Evolutionary conservation across 2,888 invertebrate genomes (phyloP), one percentile per base, ranked within the genome.

Genomic region (Trichogramma dendrolimi): DNA sequence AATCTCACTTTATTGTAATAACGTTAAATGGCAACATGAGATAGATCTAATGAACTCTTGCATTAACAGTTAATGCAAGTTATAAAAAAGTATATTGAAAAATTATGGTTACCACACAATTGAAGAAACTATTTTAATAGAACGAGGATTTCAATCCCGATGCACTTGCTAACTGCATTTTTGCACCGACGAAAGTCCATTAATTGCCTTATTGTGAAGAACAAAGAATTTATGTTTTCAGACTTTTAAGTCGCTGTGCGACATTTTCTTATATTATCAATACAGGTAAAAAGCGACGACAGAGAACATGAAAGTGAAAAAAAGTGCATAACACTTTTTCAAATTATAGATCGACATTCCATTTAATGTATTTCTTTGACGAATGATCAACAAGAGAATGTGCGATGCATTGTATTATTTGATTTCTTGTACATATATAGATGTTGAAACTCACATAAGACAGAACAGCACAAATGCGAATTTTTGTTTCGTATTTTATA

Each of bases 291-390:
- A 27, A 27, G 27, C 27, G 27, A 27, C 27, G 27, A 27, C 27
- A 27, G 27, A 62, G 42, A 41, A 55, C 10, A 48, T 38, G 50
- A 8, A 43, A 50, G 54, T 57, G 42, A 6, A 40, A 61, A 44
- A 55, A 55, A 27, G 5, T 41, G 14, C 40, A 60, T 56, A 63
- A 63, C 55, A 58, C 41, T 63, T 65, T 61, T 66, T 64, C 40
- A 60, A 47, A 61, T 43, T 42, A 60, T 58, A 47, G 51, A 65
- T 65, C 64, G 60, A 63, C 68, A 70, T 70, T 70, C 70, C 70
- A 68, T 43, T 47, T 58, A 67, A 46, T 63, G 70, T 68, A 69
- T 69, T 70, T 69, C 61, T 62, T 67, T 61, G 47, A 56, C 44
- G 58, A 58, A 27, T 27, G 52, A 63, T 56, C 55, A 59, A 60